Evolutionary conservation across 2,113 vertebrate genomes (phyloP).

Genomic region (Lepisosteus osseus): DNA sequence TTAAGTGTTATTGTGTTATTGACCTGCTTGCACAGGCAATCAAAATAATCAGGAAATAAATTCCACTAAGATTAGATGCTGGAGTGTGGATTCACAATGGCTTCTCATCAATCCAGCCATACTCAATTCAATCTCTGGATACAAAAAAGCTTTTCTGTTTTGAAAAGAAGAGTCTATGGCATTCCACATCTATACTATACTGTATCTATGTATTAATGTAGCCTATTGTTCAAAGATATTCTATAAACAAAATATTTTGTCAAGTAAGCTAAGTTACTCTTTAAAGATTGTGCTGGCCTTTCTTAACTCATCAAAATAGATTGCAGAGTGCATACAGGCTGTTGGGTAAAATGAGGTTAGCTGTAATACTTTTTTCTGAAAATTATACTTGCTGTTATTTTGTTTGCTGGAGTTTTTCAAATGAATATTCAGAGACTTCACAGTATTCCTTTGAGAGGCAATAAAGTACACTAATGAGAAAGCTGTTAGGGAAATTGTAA

Average conservation of each 20-base stretch:
- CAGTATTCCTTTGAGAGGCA: neutral
- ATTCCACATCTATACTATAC: too few species aligned
- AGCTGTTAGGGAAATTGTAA: neutral
- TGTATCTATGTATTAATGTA: too few species aligned
- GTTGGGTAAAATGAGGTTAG: neutral
- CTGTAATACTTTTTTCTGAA: neutral
- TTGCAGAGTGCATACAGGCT: neutral
- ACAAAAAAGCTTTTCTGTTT: too few species aligned
- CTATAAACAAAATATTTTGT: neutral
- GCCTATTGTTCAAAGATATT: too few species aligned
- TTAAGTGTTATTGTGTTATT: too few species aligned
- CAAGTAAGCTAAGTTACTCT: neutral
- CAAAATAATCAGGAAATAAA: too few species aligned
- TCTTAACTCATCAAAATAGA: neutral
- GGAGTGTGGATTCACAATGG: too few species aligned
- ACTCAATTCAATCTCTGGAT: too few species aligned
- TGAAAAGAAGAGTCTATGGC: neutral
- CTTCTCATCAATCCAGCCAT: too few species aligned
- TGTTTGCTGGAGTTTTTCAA: neutral
- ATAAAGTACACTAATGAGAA: conserved; percentile 7
- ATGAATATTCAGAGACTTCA: neutral
- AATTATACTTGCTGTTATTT: neutral
- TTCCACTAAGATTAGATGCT: too few species aligned
- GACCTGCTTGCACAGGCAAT: too few species aligned
- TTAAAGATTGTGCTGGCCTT: neutral